Percentiles rank a stretch among this genome's conserved stretches.
phyloP scores from a whole-genome alignment of 2,888 invertebrate genomes.

The Carabus problematicus region DNA sequence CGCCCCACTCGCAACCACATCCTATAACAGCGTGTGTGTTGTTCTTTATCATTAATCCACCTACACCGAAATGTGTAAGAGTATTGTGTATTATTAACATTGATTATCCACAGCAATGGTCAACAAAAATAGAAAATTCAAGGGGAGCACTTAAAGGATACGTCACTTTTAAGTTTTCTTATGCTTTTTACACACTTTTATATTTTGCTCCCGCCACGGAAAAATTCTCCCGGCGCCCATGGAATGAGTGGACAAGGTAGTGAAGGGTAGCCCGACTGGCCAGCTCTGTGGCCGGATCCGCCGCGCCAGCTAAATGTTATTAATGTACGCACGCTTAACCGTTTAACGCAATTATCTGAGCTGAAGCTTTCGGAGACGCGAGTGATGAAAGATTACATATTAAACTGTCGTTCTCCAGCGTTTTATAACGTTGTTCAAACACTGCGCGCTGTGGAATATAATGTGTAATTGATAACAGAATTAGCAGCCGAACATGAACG shows the following conservation, averaged over 20 bases:
- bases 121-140: too few relatives aligned
- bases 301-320: conserved; percentile 29
- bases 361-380: conserved; percentile 12
- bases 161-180: too few relatives aligned
- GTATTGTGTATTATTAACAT: neutral
- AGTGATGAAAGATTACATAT: conserved; percentile 31
- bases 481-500: too few relatives aligned
- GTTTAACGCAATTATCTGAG: conserved; percentile 31
- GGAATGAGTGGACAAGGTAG: neutral
- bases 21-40: too few relatives aligned
- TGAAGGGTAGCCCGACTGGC: neutral
- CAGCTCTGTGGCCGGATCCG: conserved; percentile 17
- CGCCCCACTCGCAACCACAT: neutral
- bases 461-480: too few relatives aligned
- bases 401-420: neutral
- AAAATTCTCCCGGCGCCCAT: too few relatives aligned
- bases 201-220: too few relatives aligned
- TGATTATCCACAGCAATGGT: neutral
- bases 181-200: too few relatives aligned
- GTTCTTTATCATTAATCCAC: neutral
- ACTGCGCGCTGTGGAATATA: too few relatives aligned
- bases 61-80: neutral
- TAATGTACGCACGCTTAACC: conserved; percentile 27
- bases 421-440: too few relatives aligned
- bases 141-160: too few relatives aligned